These are phyloP conservation scores for Lepetodrilus schrolli DNA, from an alignment of 2,888 invertebrate genomes.

Conservation along the genomic window DNA sequence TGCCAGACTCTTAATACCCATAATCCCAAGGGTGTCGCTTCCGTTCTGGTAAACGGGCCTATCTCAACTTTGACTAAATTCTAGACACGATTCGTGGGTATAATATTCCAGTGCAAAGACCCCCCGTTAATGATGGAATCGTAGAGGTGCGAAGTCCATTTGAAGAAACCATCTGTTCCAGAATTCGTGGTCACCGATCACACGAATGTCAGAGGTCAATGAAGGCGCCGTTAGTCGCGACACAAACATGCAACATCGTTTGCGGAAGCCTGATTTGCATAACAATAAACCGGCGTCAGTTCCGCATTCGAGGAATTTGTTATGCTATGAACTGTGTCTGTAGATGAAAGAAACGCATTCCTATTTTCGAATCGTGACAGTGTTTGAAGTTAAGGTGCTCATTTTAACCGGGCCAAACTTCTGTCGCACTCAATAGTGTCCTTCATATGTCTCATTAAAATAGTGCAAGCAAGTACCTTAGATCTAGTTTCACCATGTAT, in stretches of 20 bases:
- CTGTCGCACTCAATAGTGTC: neutral
- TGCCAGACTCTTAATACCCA: neutral
- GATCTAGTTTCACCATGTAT: too few relatives aligned
- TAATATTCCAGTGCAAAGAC: conserved; percentile 16
- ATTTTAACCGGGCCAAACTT: neutral
- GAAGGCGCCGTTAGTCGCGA: neutral
- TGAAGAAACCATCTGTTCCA: conserved; percentile 19
- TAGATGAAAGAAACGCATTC: neutral
- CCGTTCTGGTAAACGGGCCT: conserved; percentile 6
- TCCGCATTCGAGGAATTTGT: neutral
- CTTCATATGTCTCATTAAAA: neutral
- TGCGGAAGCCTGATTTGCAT: conserved; percentile 3
- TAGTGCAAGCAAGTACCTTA: neutral
- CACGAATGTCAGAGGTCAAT: conserved; percentile 20
- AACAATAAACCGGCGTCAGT: neutral
- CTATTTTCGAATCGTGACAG: neutral
- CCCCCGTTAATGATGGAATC: neutral
- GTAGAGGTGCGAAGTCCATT: conserved; percentile 27
- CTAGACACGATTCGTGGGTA: neutral
- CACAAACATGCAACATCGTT: conserved; percentile 23
- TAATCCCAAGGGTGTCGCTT: conserved; percentile 20
- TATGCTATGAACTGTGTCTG: neutral
- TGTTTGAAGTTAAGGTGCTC: neutral
- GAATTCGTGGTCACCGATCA: conserved; percentile 13
- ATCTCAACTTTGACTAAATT: conserved; percentile 3